phyloP scores from a whole-genome alignment of 2,113 vertebrate species.

The Penelope pileata region DNA sequence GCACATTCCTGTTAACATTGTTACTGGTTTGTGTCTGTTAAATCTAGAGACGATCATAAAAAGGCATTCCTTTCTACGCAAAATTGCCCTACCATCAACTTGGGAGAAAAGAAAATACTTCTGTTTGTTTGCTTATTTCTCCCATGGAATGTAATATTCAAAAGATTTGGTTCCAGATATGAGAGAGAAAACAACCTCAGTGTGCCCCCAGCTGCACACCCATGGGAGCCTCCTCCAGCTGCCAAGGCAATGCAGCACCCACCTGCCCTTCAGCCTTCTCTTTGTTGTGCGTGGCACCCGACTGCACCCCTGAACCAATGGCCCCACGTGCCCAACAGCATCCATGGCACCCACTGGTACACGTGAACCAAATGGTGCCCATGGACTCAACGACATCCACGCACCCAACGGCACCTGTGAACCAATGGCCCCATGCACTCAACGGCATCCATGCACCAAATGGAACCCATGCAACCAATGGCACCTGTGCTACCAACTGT shows the following conservation, averaged over 20 bases:
- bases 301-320: no score
- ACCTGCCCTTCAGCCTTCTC: not conserved
- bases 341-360: not conserved
- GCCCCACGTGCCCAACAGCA: not conserved
- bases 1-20: rapidly evolving
- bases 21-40: not conserved
- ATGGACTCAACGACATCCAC: no score
- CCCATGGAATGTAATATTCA: not conserved
- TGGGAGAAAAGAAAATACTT: not conserved
- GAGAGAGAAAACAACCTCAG: not conserved
- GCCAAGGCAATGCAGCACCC: not conserved
- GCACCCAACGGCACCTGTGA: no score
- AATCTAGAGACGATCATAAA: not conserved
- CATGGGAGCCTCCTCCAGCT: no score
- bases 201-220: no score
- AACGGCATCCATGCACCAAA: rapidly evolving
- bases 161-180: not conserved
- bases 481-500: no score
- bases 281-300: rapidly evolving
- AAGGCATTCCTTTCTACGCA: not conserved
- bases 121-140: not conserved
- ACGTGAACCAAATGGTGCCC: not conserved
- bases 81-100: not conserved
- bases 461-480: no score
- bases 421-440: no score